Percentiles rank a stretch among this genome's conserved stretches.
Conservation (phyloP, 2,888 invertebrate species). For the Sepioteuthis lessoniana region DNA sequence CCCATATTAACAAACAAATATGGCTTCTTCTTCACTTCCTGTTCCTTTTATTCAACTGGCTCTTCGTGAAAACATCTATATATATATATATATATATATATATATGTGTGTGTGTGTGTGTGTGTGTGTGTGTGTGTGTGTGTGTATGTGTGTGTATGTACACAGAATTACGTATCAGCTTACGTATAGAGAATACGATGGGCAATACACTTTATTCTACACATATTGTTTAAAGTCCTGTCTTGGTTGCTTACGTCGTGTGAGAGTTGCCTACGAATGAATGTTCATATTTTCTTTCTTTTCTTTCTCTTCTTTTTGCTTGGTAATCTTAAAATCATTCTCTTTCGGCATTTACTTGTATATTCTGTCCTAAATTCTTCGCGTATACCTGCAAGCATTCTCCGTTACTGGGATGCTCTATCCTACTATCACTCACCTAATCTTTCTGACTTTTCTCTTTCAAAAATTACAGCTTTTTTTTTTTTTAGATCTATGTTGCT, state of each 20-base stretch:
- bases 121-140: too few species aligned
- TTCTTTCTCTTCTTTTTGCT: too few species aligned
- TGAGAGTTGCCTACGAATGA: neutral
- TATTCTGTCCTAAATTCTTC: neutral
- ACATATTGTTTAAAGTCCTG: neutral
- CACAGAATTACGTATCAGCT: too few species aligned
- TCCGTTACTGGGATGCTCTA: neutral
- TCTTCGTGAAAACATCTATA: neutral
- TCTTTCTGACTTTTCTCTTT: neutral
- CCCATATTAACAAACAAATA: too few species aligned
- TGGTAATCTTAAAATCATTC: neutral
- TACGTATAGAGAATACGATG: too few species aligned
- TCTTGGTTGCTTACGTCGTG: neutral
- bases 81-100: neutral
- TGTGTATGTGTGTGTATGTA: too few species aligned
- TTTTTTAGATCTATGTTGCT: neutral
- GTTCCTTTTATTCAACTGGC: too few species aligned
- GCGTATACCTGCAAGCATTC: neutral
- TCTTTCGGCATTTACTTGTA: slow-evolving; percentile 17
- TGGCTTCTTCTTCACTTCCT: too few species aligned
- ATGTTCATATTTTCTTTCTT: neutral
- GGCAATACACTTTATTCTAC: too few species aligned
- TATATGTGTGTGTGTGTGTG: neutral
- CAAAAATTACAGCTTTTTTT: neutral
- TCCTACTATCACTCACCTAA: neutral